Evolutionary conservation across 2,888 invertebrate species (phyloP).

Genomic region (Agrypnus murinus): DNA sequence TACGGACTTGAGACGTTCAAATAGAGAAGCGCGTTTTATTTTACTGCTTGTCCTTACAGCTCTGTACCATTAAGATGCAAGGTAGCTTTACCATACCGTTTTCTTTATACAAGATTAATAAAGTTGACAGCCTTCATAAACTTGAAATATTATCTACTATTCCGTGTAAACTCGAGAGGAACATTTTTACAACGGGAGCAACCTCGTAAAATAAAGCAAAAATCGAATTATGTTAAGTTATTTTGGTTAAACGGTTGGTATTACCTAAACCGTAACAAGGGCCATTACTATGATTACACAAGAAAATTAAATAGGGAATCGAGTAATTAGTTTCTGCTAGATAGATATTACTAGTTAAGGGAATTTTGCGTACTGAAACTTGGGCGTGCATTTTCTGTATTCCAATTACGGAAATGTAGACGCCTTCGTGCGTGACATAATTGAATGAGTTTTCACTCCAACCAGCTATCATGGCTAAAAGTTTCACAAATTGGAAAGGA

Average conservation of each 20-base stretch:
- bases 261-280: conserved; percentile 10
- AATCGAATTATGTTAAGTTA: not conserved
- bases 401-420: conserved; percentile 24
- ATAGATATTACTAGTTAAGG: conserved; percentile 15
- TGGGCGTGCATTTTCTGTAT: conserved; percentile 4
- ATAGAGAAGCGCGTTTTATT: conserved; percentile 32
- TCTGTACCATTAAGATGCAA: conserved; percentile 21
- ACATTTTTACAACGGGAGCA: conserved; percentile 3
- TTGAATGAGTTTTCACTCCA: conserved; percentile 21
- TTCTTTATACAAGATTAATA: conserved; percentile 30
- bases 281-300: conserved; percentile 14
- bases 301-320: conserved; percentile 17
- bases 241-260: conserved; percentile 7
- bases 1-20: conserved; percentile 42
- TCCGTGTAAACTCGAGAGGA: conserved; percentile 18
- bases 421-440: conserved; percentile 16
- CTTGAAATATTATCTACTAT: conserved; percentile 23
- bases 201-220: conserved; percentile 18
- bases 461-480: not conserved
- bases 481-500: too few relatives aligned
- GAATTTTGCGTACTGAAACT: conserved; percentile 19
- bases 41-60: conserved; percentile 26
- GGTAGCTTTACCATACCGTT: conserved; percentile 21
- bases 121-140: conserved; percentile 35
- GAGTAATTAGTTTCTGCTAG: conserved; percentile 16